A percentile compares a stretch with the other conserved stretches of the same genome.
Conservation (phyloP, 2,888 invertebrate genomes). For the Eulithis testata region DNA sequence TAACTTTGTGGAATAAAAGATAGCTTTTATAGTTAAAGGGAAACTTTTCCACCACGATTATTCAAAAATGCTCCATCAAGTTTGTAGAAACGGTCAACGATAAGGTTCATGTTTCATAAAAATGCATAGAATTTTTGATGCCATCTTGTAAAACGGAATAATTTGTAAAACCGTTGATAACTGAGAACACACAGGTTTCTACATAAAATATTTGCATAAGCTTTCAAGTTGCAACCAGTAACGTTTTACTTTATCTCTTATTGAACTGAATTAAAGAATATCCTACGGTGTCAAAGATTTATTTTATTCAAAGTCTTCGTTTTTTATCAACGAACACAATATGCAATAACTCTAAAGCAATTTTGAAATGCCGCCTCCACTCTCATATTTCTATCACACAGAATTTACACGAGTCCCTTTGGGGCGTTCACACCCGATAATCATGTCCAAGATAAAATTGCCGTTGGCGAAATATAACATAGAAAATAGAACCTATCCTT, state of each 20-base stretch:
- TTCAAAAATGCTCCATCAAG: slow-evolving; percentile 5
- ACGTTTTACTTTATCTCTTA: no score
- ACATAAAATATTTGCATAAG: not conserved
- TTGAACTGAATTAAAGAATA: no score
- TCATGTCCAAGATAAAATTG: slow-evolving; percentile 72
- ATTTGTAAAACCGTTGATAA: slow-evolving; percentile 7
- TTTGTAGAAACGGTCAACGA: slow-evolving; percentile 1
- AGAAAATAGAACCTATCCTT: not conserved
- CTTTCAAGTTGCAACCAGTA: no score
- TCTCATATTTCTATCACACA: slow-evolving; percentile 37
- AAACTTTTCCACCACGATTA: slow-evolving; percentile 3
- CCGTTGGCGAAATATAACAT: slow-evolving; percentile 45
- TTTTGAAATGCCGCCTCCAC: slow-evolving; percentile 35
- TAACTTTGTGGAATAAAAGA: slow-evolving; percentile 21
- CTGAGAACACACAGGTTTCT: not conserved
- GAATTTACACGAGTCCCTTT: slow-evolving; percentile 56
- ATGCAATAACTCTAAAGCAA: slow-evolving; percentile 28
- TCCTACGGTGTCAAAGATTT: not conserved
- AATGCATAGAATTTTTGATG: not conserved
- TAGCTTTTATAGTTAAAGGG: slow-evolving; percentile 10
- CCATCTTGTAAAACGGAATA: not conserved
- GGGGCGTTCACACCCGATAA: slow-evolving; percentile 78
- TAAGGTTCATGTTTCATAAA: slow-evolving; percentile 3
- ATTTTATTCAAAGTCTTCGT: slow-evolving; percentile 5
- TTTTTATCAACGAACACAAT: slow-evolving; percentile 27